Base-by-base conservation (phyloP, 2,888 invertebrate genomes). In the Diplazon laetatorius region DNA sequence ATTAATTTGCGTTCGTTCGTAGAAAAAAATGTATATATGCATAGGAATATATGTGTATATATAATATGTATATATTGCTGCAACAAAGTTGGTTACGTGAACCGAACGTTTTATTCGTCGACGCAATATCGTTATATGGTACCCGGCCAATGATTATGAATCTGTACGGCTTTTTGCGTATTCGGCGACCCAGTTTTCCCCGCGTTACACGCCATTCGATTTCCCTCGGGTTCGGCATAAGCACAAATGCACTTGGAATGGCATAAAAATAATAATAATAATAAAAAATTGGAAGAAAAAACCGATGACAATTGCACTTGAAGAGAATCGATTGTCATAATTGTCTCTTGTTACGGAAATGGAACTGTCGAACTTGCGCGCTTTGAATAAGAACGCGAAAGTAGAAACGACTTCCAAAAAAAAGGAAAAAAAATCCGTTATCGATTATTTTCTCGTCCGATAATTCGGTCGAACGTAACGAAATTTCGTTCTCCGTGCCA, bases 191-290 rank as follows among this genome's bases (percentile, higher is more conserved):
- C 9, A 46, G 39, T 50, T 63, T n/a, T n/a, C n/a, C 62, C 46
- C 30, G 20, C 39, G 37, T 46, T 52, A 39, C 18, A 22, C 30
- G 18, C 57, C 10, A 35, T 50, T 35, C n/a, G 62, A 70, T 76
- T 69, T 76, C 75, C 69, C 74, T 22, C 3, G 50, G 59, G 73
- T 59, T 60, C 20, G 42, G 48, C 18, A 20, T 10, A 18, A 50
- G 20, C 37, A 14, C 46, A 37, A 39, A 39, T 37, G 16, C 30
- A 63, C 30, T 69, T 14, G 1, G 25, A 46, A 39, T 70, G 10
- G 4, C 18, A 55, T 14, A 46, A 60, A 63, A 42, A 55, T 57
- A 16, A 25, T 42, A n/a, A n/a, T n/a, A n/a, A n/a, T n/a, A n/a
- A n/a, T n/a, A n/a, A n/a, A n/a, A n/a, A n/a, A n/a, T n/a, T 14